A percentile compares a stretch with the other conserved stretches of the same genome.
phyloP scores from a whole-genome alignment of 2,888 invertebrate genomes.

The Pristionchus fissidentatus region DNA sequence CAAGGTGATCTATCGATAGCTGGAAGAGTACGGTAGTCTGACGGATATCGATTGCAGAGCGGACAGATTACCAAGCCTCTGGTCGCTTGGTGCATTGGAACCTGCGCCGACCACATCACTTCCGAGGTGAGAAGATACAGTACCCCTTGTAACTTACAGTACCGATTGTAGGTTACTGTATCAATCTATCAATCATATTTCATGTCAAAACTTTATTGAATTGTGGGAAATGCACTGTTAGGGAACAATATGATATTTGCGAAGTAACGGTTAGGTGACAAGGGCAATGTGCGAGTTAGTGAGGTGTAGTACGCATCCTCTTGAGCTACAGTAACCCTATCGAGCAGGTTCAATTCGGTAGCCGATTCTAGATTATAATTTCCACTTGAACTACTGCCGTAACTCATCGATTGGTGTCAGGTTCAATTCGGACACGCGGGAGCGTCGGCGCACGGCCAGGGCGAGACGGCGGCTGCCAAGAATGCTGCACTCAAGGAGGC shows the following conservation, averaged over 20 bases:
- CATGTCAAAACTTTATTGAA: no score
- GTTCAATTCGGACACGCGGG: constrained; percentile 99
- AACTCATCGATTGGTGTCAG: constrained; percentile 73
- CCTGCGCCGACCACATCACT: constrained; percentile 79
- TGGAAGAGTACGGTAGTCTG: background rate
- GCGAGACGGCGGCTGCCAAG: constrained; percentile 93
- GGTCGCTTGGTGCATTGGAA: constrained; percentile 99
- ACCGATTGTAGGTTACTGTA: background rate
- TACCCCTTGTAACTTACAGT: background rate
- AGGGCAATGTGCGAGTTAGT: background rate
- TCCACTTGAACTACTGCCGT: no score
- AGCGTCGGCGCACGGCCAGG: constrained; percentile 92
- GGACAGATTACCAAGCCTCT: constrained; percentile 88
- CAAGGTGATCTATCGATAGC: constrained; percentile 77
- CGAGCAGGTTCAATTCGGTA: background rate
- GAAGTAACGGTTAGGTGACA: background rate
- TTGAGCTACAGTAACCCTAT: background rate
- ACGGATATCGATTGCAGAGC: background rate
- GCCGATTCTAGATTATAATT: no score
- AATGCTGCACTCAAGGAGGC: constrained; percentile 87
- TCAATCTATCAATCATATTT: no score
- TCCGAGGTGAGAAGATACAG: constrained; percentile 76
- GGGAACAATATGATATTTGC: background rate
- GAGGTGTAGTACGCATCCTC: background rate
- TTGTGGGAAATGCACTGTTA: background rate